Evolutionary conservation across 2,888 invertebrate genomes (phyloP), one percentile per base, ranked within the genome.

Genomic region (Lagria hirta): DNA sequence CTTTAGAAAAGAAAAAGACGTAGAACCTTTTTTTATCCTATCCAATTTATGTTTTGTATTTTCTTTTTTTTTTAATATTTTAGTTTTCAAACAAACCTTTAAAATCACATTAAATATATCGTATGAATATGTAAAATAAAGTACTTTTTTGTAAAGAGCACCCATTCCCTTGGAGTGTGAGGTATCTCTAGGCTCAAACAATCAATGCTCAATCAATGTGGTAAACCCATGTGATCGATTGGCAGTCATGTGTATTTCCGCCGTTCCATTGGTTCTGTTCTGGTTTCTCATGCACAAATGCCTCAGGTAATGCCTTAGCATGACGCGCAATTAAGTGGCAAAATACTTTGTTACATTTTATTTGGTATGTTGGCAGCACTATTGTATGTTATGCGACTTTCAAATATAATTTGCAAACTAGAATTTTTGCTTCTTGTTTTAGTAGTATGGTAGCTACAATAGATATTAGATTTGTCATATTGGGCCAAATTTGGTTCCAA

Each of bases 221-320:
- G 62, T 59, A 62, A 58, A 59, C 58, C 59, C 57, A 53, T 61
- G 57, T 56, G 57, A 57, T 63, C 61, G 58, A 64, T 61, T 64
- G 60, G 60, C 63, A 60, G 63, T 62, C 58, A 61, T 61, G 62
- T 54, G 55, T 58, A 53, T 48, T 51, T 54, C 51, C 63, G 61
- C 63, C 64, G 60, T 64, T 62, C 65, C 66, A 65, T 65, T 67
- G 66, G 62, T 62, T 59, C 64, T 61, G 60, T 65, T 61, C 61
- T 63, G 61, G 65, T 68, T 62, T 61, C 65, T 65, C 64, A 55
- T 62, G 57, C 58, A 61, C 64, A 55, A 53, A 62, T 66, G 68
- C 65, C 65, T 65, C 68, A 68, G 68, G 68, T 68, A 68, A 68
- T 68, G 65, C 64, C 65, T 62, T 65, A 67, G 68, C 66, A 67